These are phyloP conservation scores for Ceraclea dissimilis DNA, from an alignment of 2,888 invertebrate genomes.

Conservation along the genomic window DNA sequence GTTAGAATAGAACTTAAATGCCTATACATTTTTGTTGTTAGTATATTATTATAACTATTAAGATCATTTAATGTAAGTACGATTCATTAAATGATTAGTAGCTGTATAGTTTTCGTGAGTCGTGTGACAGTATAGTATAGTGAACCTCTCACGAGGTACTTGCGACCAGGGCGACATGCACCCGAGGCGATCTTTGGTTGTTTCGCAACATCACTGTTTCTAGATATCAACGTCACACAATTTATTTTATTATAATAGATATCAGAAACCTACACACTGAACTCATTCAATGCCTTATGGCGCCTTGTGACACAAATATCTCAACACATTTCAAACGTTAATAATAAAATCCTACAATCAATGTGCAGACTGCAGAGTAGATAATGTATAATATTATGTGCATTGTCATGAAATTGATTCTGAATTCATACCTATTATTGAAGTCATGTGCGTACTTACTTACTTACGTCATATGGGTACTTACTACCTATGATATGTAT, in stretches of 20 bases:
- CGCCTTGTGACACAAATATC: background rate
- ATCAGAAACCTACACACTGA: background rate
- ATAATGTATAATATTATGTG: too few species aligned
- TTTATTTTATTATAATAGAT: background rate
- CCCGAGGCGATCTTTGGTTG: conserved; percentile 10
- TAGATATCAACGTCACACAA: background rate
- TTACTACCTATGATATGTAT: too few species aligned
- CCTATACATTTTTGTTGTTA: background rate
- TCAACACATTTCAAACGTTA: background rate
- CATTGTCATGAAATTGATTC: too few species aligned
- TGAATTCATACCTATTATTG: too few species aligned
- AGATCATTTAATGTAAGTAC: too few species aligned
- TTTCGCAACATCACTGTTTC: background rate
- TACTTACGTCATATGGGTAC: too few species aligned
- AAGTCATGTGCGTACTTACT: too few species aligned
- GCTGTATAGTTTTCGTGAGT: conserved; percentile 6
- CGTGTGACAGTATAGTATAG: background rate
- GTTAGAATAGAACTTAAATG: too few species aligned
- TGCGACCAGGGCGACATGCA: conserved; percentile 16
- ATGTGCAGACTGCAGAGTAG: too few species aligned
- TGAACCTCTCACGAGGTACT: conserved; percentile 7
- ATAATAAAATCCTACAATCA: too few species aligned
- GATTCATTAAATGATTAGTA: too few species aligned
- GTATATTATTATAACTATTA: background rate
- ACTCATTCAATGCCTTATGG: background rate